A percentile compares a stretch with the other conserved stretches of the same genome.
phyloP scores from a whole-genome alignment of 2,888 invertebrate genomes.

The Acholoe squamosa region DNA sequence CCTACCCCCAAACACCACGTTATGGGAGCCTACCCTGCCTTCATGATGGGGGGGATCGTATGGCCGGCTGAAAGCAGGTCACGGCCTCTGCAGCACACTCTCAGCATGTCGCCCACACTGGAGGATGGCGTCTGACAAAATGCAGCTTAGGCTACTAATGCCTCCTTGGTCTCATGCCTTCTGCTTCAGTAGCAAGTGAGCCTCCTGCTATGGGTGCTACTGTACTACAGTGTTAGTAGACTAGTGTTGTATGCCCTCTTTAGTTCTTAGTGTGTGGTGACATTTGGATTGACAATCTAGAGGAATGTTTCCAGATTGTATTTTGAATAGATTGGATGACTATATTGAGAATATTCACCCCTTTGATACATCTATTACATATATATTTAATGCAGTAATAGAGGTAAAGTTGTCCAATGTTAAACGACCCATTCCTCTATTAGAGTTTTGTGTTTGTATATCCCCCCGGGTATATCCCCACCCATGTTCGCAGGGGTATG shows the following conservation, averaged over 20 bases:
- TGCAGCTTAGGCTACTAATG: conserved; percentile 11
- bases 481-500: too few species aligned
- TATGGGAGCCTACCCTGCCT: not conserved
- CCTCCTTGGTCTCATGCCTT: not conserved
- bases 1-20: not conserved
- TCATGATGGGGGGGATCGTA: conserved; percentile 19
- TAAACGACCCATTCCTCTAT: too few species aligned
- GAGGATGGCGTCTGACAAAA: conserved; percentile 15
- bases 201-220: not conserved
- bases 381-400: too few species aligned
- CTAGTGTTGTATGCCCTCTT: not conserved
- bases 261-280: too few species aligned
- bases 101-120: conserved; percentile 29
- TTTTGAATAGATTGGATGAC: too few species aligned
- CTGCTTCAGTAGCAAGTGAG: not conserved
- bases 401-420: too few species aligned
- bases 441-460: too few species aligned
- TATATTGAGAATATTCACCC: too few species aligned
- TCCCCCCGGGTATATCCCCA: too few species aligned
- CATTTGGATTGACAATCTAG: too few species aligned
- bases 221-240: not conserved
- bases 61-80: conserved; percentile 47
- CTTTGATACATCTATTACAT: too few species aligned
- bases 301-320: too few species aligned
- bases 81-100: conserved; percentile 28